phyloP scores from a whole-genome alignment of 2,888 invertebrate species.

The Gerris lacustris region DNA sequence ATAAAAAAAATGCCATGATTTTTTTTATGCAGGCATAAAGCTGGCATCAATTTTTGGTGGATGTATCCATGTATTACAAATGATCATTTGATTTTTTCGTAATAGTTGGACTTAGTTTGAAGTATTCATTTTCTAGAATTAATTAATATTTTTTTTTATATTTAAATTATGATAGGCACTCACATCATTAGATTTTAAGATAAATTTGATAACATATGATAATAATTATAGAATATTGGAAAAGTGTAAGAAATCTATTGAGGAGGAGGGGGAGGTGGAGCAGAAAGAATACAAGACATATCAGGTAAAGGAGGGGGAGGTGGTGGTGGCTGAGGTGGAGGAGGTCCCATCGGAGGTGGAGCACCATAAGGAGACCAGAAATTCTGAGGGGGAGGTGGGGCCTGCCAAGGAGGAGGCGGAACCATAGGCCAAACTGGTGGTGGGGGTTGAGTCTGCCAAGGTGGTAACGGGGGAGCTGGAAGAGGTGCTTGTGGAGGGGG shows the following conservation, averaged over 20 bases:
- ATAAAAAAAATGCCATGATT: no score
- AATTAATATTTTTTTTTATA: no score
- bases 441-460: conserved; percentile 25
- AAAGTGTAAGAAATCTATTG: conserved; percentile 16
- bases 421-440: conserved; percentile 33
- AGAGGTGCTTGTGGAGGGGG: conserved; percentile 9
- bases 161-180: no score
- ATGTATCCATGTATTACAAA: no score
- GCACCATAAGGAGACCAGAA: neutral
- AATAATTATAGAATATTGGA: neutral
- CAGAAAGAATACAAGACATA: conserved; percentile 41
- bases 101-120: no score
- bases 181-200: no score
- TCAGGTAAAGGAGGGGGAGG: conserved; percentile 36
- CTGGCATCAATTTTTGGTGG: no score
- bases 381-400: conserved; percentile 14
- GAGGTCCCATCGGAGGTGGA: neutral
- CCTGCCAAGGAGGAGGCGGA: conserved; percentile 20
- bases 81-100: no score
- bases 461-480: conserved; percentile 8
- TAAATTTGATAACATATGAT: no score
- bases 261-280: conserved; percentile 60
- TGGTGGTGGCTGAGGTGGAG: conserved; percentile 32
- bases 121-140: no score
- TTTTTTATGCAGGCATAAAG: no score